A percentile compares a stretch with the other conserved stretches of the same genome.
Evolutionary conservation across 1,140 invertebrate genomes (phyloP).

Genomic region (Drosophila nigromelanica): DNA sequence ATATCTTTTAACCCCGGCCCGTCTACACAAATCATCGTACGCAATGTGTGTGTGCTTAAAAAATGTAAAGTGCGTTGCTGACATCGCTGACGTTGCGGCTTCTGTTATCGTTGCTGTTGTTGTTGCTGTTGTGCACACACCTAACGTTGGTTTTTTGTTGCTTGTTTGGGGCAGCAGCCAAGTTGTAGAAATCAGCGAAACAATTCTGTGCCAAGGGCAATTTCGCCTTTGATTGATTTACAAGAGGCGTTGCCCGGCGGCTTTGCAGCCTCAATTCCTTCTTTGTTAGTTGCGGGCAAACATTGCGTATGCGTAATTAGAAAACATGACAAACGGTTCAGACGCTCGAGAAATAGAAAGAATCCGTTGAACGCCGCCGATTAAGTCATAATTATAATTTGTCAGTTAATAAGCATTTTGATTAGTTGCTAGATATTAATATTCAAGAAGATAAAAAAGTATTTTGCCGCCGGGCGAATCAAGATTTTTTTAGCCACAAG

Average conservation of each 20-base stretch:
- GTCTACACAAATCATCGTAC: slow-evolving; percentile 77
- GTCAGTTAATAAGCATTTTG: slow-evolving; percentile 60
- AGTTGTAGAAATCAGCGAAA: slow-evolving; percentile 17
- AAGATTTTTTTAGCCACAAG: slow-evolving; percentile 1
- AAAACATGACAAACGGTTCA: slow-evolving; percentile 37
- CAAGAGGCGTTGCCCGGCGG: slow-evolving; percentile 42
- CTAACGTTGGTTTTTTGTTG: slow-evolving; percentile 34
- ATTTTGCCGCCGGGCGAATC: slow-evolving; percentile 26
- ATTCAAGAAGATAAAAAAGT: slow-evolving; percentile 53
- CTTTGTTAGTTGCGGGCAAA: slow-evolving; percentile 23
- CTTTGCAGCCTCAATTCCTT: too few relatives aligned
- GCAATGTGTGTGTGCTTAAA: slow-evolving; percentile 56
- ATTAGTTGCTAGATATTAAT: slow-evolving; percentile 63
- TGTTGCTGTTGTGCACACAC: slow-evolving; percentile 26
- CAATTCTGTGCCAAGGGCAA: slow-evolving; percentile 72
- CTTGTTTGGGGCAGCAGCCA: slow-evolving; percentile 29
- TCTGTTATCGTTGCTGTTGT: slow-evolving; percentile 23
- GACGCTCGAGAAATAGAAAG: slow-evolving; percentile 10
- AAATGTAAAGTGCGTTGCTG: slow-evolving; percentile 61
- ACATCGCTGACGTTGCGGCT: slow-evolving; percentile 12
- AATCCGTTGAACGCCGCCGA: slow-evolving; percentile 49
- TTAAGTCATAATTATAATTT: slow-evolving; percentile 80
- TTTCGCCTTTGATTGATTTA: slow-evolving; percentile 79
- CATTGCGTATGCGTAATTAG: slow-evolving; percentile 70
- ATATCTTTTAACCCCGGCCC: slow-evolving; percentile 53